Conservation (phyloP, 2,888 invertebrate species). For the Anthophora plumipes region DNA sequence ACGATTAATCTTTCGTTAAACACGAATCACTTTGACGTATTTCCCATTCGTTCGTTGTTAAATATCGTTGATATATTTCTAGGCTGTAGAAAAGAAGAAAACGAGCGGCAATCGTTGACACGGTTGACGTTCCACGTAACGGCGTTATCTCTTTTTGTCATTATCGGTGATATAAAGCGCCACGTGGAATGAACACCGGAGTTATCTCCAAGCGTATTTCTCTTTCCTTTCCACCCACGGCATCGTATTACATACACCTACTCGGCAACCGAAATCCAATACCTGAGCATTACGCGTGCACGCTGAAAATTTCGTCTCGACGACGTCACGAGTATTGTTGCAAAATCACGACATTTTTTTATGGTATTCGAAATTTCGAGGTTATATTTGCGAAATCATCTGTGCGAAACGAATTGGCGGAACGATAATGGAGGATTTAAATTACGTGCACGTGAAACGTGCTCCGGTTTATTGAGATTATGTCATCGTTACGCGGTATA, state of each 20-base stretch:
- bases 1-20: conserved; percentile 52
- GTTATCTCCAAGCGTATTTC: conserved; percentile 11
- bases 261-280: conserved; percentile 51
- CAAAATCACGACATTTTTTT: neutral
- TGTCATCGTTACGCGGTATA: neutral
- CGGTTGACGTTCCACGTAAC: conserved; percentile 39
- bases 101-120: conserved; percentile 14
- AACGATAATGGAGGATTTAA: neutral
- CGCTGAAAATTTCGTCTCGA: conserved; percentile 14
- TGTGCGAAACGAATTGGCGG: neutral
- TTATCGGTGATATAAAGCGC: conserved; percentile 58
- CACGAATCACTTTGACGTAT: neutral
- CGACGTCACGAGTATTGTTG: neutral
- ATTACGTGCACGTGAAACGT: neutral
- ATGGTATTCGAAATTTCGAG: no score
- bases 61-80: no score
- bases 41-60: neutral
- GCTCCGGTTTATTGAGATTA: neutral
- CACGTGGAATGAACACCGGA: conserved; percentile 6
- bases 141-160: conserved; percentile 55
- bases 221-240: conserved; percentile 47
- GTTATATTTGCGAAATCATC: no score
- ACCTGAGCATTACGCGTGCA: conserved; percentile 22
- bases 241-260: conserved; percentile 41
- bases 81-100: no score